Evolutionary conservation across 1,140 invertebrate species (phyloP).

Genomic region (Zaprionus ornatus): DNA sequence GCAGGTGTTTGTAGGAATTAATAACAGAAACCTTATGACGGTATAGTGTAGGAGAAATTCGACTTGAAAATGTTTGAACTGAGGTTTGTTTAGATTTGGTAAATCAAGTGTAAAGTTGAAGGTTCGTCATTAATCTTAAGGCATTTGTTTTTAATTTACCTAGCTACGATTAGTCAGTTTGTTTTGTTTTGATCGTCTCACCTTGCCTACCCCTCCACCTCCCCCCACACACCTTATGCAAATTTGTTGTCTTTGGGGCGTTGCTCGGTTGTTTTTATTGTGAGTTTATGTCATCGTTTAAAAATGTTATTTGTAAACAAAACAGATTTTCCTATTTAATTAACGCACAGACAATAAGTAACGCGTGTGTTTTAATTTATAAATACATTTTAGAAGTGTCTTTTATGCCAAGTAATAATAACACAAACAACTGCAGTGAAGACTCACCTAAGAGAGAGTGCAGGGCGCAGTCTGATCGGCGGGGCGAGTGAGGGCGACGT

Average conservation of each 20-base stretch:
- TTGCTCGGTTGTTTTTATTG: conserved; percentile 2
- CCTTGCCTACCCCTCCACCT: background rate
- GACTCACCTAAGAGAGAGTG: conserved; percentile 32
- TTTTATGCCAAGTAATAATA: conserved; percentile 50
- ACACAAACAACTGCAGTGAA: conserved; percentile 20
- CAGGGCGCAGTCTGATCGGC: conserved; percentile 8
- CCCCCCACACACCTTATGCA: conserved; percentile 8
- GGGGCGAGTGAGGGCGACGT: conserved; percentile 39
- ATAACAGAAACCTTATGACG: background rate
- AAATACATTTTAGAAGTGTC: conserved; percentile 41
- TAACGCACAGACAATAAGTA: background rate
- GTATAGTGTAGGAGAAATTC: background rate
- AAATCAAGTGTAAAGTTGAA: conserved; percentile 3
- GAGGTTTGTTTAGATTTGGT: background rate
- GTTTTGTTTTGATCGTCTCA: conserved; percentile 2
- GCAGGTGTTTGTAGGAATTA: background rate
- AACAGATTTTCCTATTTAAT: background rate
- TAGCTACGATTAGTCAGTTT: background rate
- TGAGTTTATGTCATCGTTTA: conserved; percentile 20
- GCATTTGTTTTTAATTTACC: background rate
- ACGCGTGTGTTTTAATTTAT: conserved; percentile 24
- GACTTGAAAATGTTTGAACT: background rate
- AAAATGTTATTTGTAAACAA: conserved; percentile 11
- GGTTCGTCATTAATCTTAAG: background rate
- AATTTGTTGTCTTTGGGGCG: conserved; percentile 16